These are phyloP conservation scores for Meteorus sp. DNA, from an alignment of 1,140 invertebrate species.

Conservation along the genomic window DNA sequence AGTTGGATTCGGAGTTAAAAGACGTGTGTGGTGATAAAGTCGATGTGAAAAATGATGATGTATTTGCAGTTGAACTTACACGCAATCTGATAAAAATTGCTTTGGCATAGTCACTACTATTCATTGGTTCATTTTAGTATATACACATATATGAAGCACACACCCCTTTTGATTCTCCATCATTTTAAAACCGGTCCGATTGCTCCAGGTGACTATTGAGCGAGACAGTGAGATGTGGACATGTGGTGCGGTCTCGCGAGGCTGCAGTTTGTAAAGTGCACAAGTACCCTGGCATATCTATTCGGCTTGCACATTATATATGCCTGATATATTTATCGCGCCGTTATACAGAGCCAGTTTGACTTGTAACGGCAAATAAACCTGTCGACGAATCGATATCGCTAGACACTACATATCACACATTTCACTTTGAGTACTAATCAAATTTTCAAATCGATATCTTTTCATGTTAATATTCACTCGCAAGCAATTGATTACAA, in stretches of 20 bases:
- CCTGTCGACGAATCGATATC: slow-evolving; percentile 14
- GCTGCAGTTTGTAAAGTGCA: not conserved
- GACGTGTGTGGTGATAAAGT: not conserved
- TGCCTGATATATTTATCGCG: slow-evolving; percentile 14
- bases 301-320: slow-evolving; percentile 1
- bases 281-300: slow-evolving; percentile 12
- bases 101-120: slow-evolving; percentile 9
- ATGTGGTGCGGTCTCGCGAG: not conserved
- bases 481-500: no score
- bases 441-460: not conserved
- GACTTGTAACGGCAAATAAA: slow-evolving; percentile 10
- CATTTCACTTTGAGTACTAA: not conserved
- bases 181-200: slow-evolving; percentile 17
- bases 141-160: no score
- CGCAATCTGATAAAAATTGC: no score
- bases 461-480: no score
- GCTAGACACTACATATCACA: not conserved
- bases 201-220: slow-evolving; percentile 10
- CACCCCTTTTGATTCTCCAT: no score
- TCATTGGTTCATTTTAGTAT: slow-evolving; percentile 2
- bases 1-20: not conserved
- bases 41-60: not conserved
- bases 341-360: slow-evolving; percentile 1
- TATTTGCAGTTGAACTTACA: not conserved
- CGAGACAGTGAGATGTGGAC: not conserved